These are phyloP conservation scores for Hipparchia sbordonii DNA, from an alignment of 2,888 invertebrate genomes.

Conservation along the genomic window DNA sequence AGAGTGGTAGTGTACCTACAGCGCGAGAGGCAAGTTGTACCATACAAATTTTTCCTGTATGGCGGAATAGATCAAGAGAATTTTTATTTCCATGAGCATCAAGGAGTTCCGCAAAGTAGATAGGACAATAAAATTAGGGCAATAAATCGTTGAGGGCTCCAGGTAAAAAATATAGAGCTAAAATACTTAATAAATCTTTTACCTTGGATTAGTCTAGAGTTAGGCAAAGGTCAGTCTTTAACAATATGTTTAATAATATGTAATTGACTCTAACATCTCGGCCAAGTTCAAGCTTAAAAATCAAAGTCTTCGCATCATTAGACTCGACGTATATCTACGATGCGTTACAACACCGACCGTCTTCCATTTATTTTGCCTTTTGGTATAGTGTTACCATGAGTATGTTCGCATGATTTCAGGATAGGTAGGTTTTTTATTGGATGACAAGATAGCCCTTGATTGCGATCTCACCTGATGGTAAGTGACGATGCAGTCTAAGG, in stretches of 20 bases:
- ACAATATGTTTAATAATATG: conserved; percentile 47
- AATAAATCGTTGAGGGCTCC: background rate
- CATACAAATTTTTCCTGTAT: too few relatives aligned
- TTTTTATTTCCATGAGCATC: too few relatives aligned
- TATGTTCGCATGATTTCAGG: background rate
- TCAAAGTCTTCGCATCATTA: conserved; percentile 52
- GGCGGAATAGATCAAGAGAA: too few relatives aligned
- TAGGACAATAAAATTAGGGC: too few relatives aligned
- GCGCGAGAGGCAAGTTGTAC: too few relatives aligned
- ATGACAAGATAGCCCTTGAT: too few relatives aligned
- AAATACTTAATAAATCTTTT: background rate
- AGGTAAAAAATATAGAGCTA: background rate
- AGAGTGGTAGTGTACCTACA: too few relatives aligned
- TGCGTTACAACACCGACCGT: conserved; percentile 54
- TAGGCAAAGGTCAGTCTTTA: conserved; percentile 42
- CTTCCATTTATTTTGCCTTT: conserved; percentile 44
- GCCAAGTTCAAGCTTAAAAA: conserved; percentile 69
- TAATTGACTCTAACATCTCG: conserved; percentile 48
- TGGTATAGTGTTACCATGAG: conserved; percentile 10
- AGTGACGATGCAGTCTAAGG: too few relatives aligned
- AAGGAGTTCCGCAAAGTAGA: too few relatives aligned
- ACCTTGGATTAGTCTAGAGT: conserved; percentile 1
- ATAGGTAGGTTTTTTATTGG: background rate
- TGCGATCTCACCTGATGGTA: too few relatives aligned
- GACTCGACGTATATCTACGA: conserved; percentile 49